Conservation (phyloP, 2,888 invertebrate species). For the Himalopsyche kuldschensis region DNA sequence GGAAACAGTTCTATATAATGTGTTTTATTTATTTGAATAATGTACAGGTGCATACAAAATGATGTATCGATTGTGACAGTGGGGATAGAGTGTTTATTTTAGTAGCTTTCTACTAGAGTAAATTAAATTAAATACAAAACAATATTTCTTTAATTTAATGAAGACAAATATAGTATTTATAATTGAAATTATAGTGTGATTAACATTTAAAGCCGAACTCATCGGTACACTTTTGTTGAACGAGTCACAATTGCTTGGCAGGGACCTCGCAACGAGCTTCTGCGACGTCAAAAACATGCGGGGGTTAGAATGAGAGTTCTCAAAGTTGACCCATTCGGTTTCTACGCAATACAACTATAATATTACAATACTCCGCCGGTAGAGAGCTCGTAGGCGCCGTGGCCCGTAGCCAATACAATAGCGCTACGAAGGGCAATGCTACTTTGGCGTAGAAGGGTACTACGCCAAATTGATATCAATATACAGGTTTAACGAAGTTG, state of each 20-base stretch:
- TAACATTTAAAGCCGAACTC: neutral
- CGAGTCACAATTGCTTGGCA: neutral
- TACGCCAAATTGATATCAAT: neutral
- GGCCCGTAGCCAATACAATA: neutral
- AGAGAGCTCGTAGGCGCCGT: neutral
- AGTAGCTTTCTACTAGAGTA: too few species aligned
- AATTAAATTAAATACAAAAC: too few species aligned
- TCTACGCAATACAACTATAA: neutral
- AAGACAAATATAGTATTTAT: too few species aligned
- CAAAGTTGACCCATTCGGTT: neutral
- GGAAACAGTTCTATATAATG: too few species aligned
- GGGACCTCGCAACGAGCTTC: neutral
- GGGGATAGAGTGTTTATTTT: too few species aligned
- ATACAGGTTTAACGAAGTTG: too few species aligned
- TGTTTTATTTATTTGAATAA: too few species aligned
- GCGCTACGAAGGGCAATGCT: neutral
- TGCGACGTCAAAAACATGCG: neutral
- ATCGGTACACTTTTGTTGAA: neutral
- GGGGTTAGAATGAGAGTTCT: neutral
- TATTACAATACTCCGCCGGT: neutral
- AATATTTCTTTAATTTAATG: too few species aligned
- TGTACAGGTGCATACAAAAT: too few species aligned
- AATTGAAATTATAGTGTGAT: too few species aligned
- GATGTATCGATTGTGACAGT: too few species aligned
- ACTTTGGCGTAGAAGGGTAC: neutral